Conservation (phyloP, 1,140 invertebrate species). For the Scaptomyza hsui region DNA sequence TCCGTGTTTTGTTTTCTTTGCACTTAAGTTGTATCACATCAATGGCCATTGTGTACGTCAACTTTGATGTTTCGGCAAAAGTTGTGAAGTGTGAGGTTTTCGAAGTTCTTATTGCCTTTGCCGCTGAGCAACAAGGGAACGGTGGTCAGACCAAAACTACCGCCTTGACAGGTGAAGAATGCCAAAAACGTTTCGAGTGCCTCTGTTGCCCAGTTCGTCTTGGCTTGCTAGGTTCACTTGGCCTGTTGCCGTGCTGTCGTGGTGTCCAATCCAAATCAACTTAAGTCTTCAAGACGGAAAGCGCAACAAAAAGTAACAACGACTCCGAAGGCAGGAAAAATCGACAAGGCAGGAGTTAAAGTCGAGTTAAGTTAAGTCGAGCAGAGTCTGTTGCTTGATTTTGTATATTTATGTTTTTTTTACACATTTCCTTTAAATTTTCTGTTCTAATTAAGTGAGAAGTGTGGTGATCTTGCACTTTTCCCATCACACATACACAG, state of each 20-base stretch:
- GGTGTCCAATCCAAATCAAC: constrained; percentile 71
- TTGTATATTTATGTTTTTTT: constrained; percentile 74
- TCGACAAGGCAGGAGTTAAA: constrained; percentile 68
- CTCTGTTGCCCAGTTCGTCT: constrained; percentile 12
- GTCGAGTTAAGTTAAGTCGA: constrained; percentile 15
- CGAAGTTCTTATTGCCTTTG: constrained; percentile 81
- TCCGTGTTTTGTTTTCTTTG: constrained; percentile 82
- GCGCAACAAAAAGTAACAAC: constrained; percentile 18
- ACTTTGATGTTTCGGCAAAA: constrained; percentile 82
- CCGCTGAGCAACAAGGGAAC: constrained; percentile 6
- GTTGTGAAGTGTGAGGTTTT: constrained; percentile 83
- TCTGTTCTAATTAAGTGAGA: constrained; percentile 82
- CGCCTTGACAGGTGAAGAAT: constrained; percentile 79
- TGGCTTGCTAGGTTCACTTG: constrained; percentile 11
- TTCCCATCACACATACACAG: constrained; percentile 58
- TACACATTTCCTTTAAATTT: constrained; percentile 81
- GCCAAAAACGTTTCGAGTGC: constrained; percentile 64
- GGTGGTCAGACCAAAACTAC: constrained; percentile 51
- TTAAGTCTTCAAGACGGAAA: constrained; percentile 75
- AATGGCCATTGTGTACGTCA: constrained; percentile 82
- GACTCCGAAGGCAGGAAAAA: constrained; percentile 53
- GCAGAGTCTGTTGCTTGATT: constrained; percentile 52
- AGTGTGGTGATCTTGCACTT: constrained; percentile 77
- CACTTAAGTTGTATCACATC: constrained; percentile 82
- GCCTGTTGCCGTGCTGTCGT: constrained; percentile 22